Percentiles rank a stretch among this genome's conserved stretches.
These are phyloP conservation scores for Scatophagus argus DNA, from an alignment of 2,113 vertebrate species.

Conservation along the genomic window DNA sequence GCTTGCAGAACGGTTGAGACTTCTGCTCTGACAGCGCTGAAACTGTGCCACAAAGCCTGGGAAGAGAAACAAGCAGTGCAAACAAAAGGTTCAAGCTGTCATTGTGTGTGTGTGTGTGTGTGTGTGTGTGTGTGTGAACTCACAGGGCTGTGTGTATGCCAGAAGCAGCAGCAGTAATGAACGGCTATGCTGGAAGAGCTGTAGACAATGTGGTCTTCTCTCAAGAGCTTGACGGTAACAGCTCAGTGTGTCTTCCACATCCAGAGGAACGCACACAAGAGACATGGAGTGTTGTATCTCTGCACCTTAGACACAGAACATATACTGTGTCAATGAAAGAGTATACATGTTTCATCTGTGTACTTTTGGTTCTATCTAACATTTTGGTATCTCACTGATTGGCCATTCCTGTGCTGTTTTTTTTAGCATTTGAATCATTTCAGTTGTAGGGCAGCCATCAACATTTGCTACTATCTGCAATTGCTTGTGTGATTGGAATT, in stretches of 20 bases:
- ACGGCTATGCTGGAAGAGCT: slow-evolving; percentile 88
- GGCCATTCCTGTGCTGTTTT: background rate
- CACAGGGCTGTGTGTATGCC: slow-evolving; percentile 88
- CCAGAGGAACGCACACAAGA: slow-evolving; percentile 88
- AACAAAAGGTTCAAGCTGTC: background rate
- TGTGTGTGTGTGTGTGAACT: slow-evolving; percentile 52
- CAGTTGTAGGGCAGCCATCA: background rate
- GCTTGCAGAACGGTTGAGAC: slow-evolving; percentile 42
- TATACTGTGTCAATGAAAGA: slow-evolving; percentile 1
- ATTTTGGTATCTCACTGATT: background rate
- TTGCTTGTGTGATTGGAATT: background rate
- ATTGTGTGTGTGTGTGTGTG: slow-evolving; percentile 10
- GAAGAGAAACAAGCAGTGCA: background rate
- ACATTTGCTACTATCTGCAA: background rate
- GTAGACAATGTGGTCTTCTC: slow-evolving; percentile 83
- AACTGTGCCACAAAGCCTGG: slow-evolving; percentile 51
- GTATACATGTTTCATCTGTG: background rate
- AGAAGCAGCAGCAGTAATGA: slow-evolving; percentile 88
- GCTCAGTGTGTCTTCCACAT: slow-evolving; percentile 88
- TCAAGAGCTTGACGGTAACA: slow-evolving; percentile 88
- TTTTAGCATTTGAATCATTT: background rate
- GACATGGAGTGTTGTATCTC: slow-evolving; percentile 78
- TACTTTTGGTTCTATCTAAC: background rate
- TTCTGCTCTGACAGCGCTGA: slow-evolving; percentile 20
- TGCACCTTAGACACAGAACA: slow-evolving; percentile 67